Evolutionary conservation across 2,888 invertebrate species (phyloP).

Genomic region (Embidobia sp.): DNA sequence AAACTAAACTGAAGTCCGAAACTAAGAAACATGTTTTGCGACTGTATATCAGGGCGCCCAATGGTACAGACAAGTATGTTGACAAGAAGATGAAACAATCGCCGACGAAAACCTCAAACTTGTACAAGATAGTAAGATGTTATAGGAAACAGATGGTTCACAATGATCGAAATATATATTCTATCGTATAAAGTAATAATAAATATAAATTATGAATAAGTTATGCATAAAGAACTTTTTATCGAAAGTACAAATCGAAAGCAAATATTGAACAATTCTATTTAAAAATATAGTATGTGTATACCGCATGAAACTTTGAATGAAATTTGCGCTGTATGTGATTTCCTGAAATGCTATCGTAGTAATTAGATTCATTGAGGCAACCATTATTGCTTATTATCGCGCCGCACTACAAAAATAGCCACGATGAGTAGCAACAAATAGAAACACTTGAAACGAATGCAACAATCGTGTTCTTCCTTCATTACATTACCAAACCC

Average conservation of each 20-base stretch:
- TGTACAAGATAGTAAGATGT: slow-evolving; percentile 3
- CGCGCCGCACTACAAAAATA: slow-evolving; percentile 6
- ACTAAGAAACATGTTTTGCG: slow-evolving; percentile 19
- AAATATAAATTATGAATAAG: too few species aligned
- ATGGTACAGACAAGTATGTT: slow-evolving; percentile 30
- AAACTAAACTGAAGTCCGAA: neutral
- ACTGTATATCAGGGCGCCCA: slow-evolving; percentile 27
- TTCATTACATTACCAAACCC: neutral
- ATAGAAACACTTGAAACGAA: slow-evolving; percentile 26
- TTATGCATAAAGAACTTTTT: too few species aligned
- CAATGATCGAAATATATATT: too few species aligned
- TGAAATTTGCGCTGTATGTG: too few species aligned
- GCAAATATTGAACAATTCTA: too few species aligned
- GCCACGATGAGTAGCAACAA: slow-evolving; percentile 14
- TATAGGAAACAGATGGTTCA: slow-evolving; percentile 24
- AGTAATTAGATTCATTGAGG: slow-evolving; percentile 11
- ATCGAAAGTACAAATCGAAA: too few species aligned
- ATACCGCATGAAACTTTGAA: too few species aligned
- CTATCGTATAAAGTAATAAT: too few species aligned
- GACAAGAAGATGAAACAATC: slow-evolving; percentile 33
- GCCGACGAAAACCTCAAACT: slow-evolving; percentile 16
- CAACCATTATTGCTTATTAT: too few species aligned
- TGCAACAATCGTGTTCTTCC: slow-evolving; percentile 27
- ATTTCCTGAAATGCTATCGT: neutral
- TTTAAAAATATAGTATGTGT: too few species aligned